Percentiles rank a stretch among this genome's conserved stretches.
Conservation (phyloP, 2,113 vertebrate genomes). For the Rostratula benghalensis region DNA sequence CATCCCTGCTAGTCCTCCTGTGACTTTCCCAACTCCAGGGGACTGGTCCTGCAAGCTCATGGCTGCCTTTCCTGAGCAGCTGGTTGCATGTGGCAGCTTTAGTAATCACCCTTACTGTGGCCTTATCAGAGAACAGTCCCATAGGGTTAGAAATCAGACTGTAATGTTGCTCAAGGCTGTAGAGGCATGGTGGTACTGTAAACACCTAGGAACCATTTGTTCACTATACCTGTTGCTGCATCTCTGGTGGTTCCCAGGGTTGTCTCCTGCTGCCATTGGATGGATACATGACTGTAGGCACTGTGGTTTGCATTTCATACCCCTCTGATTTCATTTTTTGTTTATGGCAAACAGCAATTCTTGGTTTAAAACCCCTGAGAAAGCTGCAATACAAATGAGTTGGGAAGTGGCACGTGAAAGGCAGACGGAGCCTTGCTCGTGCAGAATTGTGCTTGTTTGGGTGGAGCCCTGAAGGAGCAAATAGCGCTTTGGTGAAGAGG, state of each 20-base stretch:
- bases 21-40: background rate
- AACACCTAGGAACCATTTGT: background rate
- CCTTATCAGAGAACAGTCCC: background rate
- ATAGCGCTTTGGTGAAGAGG: background rate
- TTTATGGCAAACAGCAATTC: background rate
- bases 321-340: background rate
- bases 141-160: background rate
- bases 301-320: background rate
- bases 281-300: background rate
- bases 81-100: background rate
- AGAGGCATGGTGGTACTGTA: background rate
- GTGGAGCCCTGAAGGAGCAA: background rate
- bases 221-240: background rate
- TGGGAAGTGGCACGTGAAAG: background rate
- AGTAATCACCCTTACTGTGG: background rate
- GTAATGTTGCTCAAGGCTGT: background rate
- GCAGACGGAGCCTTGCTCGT: background rate
- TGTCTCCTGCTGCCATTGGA: background rate
- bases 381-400: background rate
- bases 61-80: fast-evolving
- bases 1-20: background rate
- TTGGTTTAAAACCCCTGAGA: background rate
- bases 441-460: background rate
- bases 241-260: background rate
- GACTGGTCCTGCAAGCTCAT: background rate